Percentiles rank a stretch among this genome's conserved stretches.
Evolutionary conservation across 2,797 vertebrate species (phyloP).

Genomic region (Thamnophis elegans): DNA sequence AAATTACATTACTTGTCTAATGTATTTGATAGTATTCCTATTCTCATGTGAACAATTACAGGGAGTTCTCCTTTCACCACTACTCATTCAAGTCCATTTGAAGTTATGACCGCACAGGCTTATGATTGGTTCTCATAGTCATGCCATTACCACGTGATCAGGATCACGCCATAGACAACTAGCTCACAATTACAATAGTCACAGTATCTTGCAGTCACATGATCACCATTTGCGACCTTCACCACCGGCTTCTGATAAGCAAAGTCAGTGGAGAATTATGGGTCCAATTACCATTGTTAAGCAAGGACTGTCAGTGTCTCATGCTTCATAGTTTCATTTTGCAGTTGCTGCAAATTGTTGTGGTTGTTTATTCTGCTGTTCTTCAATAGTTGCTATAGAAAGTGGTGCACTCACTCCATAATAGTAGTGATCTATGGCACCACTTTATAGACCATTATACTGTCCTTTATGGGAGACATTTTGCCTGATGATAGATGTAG

Average conservation of each 20-base stretch:
- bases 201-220: not conserved
- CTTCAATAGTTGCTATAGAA: not conserved
- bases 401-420: not conserved
- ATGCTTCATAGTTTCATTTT: not conserved
- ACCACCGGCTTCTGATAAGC: not conserved
- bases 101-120: not conserved
- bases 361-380: not conserved
- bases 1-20: not conserved
- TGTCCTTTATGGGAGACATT: not conserved
- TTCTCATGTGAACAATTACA: not conserved
- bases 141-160: not conserved
- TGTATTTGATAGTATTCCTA: not conserved
- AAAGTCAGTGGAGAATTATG: not conserved
- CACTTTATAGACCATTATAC: not conserved
- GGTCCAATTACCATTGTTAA: not conserved
- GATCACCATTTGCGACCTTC: not conserved
- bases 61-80: not conserved
- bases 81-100: not conserved
- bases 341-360: not conserved
- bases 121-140: not conserved
- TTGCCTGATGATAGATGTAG: not conserved
- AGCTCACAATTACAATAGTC: not conserved
- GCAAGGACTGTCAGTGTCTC: not conserved
- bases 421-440: not conserved
- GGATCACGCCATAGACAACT: not conserved